Conservation (phyloP, 2,888 invertebrate genomes). For the Drosophila silvestris region DNA sequence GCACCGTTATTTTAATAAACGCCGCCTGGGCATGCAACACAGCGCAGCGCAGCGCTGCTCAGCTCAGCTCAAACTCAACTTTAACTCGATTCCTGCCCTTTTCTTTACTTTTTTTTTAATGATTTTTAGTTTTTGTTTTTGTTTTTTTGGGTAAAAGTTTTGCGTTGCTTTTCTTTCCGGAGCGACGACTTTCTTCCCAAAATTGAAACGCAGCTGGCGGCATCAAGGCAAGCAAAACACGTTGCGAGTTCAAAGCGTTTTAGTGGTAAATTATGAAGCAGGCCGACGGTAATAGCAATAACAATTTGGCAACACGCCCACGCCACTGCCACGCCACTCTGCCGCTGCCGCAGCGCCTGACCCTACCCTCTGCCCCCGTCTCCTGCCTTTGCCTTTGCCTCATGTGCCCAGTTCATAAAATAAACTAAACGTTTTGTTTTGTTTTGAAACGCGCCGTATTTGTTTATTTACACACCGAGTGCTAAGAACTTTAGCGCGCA, state of each 20-base stretch:
- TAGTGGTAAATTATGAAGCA: slow-evolving; percentile 53
- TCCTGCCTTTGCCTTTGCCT: background rate
- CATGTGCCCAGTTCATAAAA: slow-evolving; percentile 16
- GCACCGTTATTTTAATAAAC: slow-evolving; percentile 82
- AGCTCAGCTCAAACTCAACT: slow-evolving; percentile 4
- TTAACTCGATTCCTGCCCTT: slow-evolving; percentile 15
- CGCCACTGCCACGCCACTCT: slow-evolving; percentile 10
- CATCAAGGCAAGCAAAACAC: slow-evolving; percentile 28
- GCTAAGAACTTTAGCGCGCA: slow-evolving; percentile 35
- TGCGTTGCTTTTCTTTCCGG: slow-evolving; percentile 43
- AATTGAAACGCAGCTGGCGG: slow-evolving; percentile 3
- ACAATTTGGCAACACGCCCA: slow-evolving; percentile 66
- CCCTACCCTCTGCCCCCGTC: no score
- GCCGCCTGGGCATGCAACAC: slow-evolving; percentile 65
- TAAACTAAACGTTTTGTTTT: slow-evolving; percentile 33
- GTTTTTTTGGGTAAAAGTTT: slow-evolving; percentile 53
- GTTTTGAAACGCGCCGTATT: slow-evolving; percentile 7
- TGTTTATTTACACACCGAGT: slow-evolving; percentile 24
- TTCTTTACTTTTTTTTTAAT: background rate
- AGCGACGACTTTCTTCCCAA: slow-evolving; percentile 48
- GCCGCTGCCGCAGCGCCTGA: background rate
- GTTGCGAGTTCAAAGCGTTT: slow-evolving; percentile 64
- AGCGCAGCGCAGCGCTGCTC: slow-evolving; percentile 25
- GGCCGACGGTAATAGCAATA: slow-evolving; percentile 20
- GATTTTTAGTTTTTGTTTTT: slow-evolving; percentile 1